Evolutionary conservation across 2,888 invertebrate genomes (phyloP).

Genomic region (Tholera decimalis): DNA sequence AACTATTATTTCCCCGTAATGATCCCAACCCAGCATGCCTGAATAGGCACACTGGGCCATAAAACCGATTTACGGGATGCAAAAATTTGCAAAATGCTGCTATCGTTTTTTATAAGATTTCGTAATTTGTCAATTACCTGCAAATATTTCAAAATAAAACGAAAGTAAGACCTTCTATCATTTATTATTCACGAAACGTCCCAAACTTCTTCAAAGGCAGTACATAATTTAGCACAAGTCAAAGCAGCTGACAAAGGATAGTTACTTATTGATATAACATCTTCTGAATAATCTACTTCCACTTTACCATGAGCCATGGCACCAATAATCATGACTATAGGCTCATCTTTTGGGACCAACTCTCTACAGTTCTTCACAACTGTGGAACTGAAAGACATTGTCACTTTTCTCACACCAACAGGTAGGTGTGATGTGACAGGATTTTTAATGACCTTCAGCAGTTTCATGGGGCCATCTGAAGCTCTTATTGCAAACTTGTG

Average conservation of each 20-base stretch:
- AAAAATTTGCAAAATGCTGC: too few species aligned
- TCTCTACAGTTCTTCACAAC: slow-evolving; percentile 93
- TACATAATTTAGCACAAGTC: slow-evolving; percentile 98
- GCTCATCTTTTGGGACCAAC: slow-evolving; percentile 95
- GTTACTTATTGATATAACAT: slow-evolving; percentile 97
- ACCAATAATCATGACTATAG: slow-evolving; percentile 97
- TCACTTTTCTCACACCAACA: slow-evolving; percentile 97
- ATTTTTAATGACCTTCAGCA: slow-evolving; percentile 99
- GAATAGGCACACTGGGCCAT: too few species aligned
- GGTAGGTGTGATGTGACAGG: slow-evolving; percentile 98
- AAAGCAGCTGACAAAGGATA: slow-evolving; percentile 99
- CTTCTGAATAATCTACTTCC: slow-evolving; percentile 97
- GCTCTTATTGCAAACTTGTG: slow-evolving; percentile 98
- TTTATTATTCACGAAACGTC: slow-evolving; percentile 91
- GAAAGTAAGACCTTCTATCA: not conserved
- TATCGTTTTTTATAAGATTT: too few species aligned
- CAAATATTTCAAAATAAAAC: not conserved
- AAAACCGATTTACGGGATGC: too few species aligned
- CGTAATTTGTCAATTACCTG: too few species aligned
- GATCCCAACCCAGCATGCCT: too few species aligned
- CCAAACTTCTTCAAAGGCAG: slow-evolving; percentile 99
- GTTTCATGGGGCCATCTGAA: slow-evolving; percentile 96
- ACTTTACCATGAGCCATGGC: slow-evolving; percentile 99
- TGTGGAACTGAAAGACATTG: slow-evolving; percentile 97
- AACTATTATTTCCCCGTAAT: too few species aligned